Evolutionary conservation across 2,113 vertebrate genomes (phyloP).

Genomic region (Porphyrio hochstetteri): DNA sequence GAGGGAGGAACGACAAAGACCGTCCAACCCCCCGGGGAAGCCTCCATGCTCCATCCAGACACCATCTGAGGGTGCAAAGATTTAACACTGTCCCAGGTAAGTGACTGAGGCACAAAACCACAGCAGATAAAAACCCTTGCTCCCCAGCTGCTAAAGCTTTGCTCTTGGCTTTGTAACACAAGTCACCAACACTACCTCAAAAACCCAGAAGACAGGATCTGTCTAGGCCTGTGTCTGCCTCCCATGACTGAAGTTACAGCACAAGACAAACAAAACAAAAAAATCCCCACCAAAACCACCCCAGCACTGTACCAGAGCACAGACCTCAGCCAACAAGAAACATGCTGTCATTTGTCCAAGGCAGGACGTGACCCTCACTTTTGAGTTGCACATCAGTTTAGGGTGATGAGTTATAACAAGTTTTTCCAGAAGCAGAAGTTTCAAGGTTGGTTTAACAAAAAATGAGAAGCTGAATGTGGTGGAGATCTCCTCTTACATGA

Average conservation of each 20-base stretch:
- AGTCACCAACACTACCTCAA: fast-evolving
- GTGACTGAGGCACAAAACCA: background rate
- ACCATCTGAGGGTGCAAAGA: background rate
- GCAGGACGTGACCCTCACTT: background rate
- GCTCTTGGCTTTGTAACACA: background rate
- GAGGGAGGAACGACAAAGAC: background rate
- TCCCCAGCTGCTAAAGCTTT: background rate
- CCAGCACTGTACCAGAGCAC: fast-evolving
- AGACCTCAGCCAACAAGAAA: background rate
- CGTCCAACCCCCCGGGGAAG: background rate
- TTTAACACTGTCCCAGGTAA: no score
- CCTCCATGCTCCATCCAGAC: background rate
- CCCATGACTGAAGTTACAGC: background rate
- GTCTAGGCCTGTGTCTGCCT: background rate
- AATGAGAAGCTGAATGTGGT: background rate
- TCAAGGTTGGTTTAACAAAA: background rate
- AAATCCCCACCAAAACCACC: background rate
- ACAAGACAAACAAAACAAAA: background rate
- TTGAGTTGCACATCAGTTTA: background rate
- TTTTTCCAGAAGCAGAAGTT: background rate
- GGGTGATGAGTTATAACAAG: background rate
- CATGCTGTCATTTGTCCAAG: background rate
- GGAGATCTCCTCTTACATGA: background rate
- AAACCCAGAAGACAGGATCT: background rate
- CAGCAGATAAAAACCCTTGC: background rate